Percentiles rank a stretch among this genome's conserved stretches.
Conservation (phyloP, 2,888 invertebrate genomes). For the Glomeris marginata region DNA sequence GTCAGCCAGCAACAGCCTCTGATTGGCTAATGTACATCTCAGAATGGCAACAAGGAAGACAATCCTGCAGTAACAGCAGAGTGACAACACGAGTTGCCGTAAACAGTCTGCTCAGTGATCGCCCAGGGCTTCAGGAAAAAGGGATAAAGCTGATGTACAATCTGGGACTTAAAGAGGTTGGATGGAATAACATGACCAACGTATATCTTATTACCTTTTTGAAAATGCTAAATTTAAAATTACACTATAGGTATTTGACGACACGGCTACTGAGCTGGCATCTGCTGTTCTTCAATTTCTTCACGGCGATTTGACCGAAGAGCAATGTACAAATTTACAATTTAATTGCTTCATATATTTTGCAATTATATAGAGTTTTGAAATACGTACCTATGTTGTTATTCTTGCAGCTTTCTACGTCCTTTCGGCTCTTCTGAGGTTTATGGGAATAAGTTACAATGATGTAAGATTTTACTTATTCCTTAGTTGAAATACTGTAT, state of each 20-base stretch:
- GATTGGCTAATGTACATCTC: conserved; percentile 90
- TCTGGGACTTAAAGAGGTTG: conserved; percentile 84
- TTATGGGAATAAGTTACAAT: conserved; percentile 55
- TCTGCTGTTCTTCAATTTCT: conserved; percentile 84
- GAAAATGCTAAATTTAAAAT: neutral
- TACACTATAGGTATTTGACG: conserved; percentile 65
- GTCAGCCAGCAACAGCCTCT: conserved; percentile 71
- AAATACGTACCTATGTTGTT: neutral
- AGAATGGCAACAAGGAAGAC: conserved; percentile 58
- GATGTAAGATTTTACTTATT: conserved; percentile 34
- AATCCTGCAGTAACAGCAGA: conserved; percentile 68
- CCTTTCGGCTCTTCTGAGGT: conserved; percentile 58
- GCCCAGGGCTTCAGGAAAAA: conserved; percentile 52
- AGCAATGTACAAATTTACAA: conserved; percentile 35
- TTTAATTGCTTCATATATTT: neutral
- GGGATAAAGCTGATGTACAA: conserved; percentile 81
- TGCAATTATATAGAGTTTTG: neutral
- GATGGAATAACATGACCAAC: neutral
- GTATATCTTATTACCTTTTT: neutral
- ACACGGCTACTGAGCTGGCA: conserved; percentile 76
- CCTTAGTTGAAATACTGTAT: neutral
- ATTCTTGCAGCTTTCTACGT: conserved; percentile 44
- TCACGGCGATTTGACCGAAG: conserved; percentile 55
- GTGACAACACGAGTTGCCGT: conserved; percentile 67
- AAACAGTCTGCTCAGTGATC: conserved; percentile 60